Evolutionary conservation across 2,888 invertebrate species (phyloP).

Genomic region (Nomada hirtipes): DNA sequence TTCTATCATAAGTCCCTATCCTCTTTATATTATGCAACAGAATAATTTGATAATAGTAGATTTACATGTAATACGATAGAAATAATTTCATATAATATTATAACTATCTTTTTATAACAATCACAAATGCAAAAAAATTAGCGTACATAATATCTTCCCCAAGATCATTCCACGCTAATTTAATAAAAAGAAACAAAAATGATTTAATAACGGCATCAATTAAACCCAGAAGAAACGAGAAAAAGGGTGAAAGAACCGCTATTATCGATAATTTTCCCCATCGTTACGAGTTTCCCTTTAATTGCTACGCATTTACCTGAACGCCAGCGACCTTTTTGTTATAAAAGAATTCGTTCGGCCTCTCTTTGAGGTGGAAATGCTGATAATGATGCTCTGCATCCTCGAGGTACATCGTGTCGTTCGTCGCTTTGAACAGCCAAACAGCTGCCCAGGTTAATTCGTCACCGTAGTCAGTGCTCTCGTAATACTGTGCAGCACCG

Average conservation of each 20-base stretch:
- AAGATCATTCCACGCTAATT: too few relatives aligned
- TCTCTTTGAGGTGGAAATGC: constrained; percentile 84
- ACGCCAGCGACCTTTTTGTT: constrained; percentile 86
- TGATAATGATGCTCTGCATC: constrained; percentile 85
- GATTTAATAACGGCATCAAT: too few relatives aligned
- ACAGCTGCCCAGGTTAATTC: constrained; percentile 86
- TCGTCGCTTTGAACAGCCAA: constrained; percentile 86
- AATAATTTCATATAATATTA: too few relatives aligned
- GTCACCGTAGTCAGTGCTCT: constrained; percentile 86
- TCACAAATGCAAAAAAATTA: too few relatives aligned
- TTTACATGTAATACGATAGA: too few relatives aligned
- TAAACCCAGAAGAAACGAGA: too few relatives aligned
- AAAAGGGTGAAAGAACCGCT: neutral
- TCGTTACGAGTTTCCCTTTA: neutral
- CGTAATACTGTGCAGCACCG: constrained; percentile 85
- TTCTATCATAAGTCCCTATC: too few relatives aligned
- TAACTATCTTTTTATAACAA: too few relatives aligned
- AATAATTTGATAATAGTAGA: too few relatives aligned
- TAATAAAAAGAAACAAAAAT: too few relatives aligned
- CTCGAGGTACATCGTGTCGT: constrained; percentile 84
- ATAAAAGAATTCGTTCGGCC: constrained; percentile 85
- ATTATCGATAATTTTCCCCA: neutral
- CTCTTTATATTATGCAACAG: too few relatives aligned
- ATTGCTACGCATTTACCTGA: constrained; percentile 80
- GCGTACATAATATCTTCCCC: too few relatives aligned